Base-by-base conservation (phyloP, 2,797 vertebrate genomes). In the Molossus molossus region DNA sequence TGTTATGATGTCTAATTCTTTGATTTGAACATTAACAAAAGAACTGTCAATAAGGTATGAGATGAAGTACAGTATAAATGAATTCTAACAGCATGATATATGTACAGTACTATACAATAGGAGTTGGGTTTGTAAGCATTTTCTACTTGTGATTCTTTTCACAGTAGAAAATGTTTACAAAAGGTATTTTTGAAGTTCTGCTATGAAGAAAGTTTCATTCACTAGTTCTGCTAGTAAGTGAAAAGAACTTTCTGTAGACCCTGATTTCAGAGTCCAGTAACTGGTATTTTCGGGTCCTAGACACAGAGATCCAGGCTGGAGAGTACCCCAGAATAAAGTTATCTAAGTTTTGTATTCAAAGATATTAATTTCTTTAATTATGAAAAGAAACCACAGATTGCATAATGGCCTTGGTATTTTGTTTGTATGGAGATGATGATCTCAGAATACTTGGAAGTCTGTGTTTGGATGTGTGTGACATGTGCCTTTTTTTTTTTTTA, bases 381-480 rank as follows among this genome's bases (percentile, higher is more conserved):
- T 83, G 73, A 96, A 67, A 93, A 85, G 87, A 94, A 96, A 85
- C 80, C 77, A 67, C 91, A 94, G 57, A 94, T 95, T 97, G 27
- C 69, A 37, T 96, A 91, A 94, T 70, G 62, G 20, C 62, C 8
- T 89, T 95, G 95, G 92, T 87, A 96, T 95, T 95, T 84, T 87
- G 77, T 94, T 94, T 84, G 94, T 82, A 29, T 70, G 87, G 83
- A 94, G 70, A 60, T n/a, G 67, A 87, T 94, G 97, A 91, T 79
- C 86, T 96, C 92, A 97, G 88, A 95, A 82, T 73, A 88, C 62
- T 94, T 73, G 10, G 25, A 48, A 92, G 83, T 55, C 81, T 94
- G 64, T 82, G 21, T 67, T 96, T 75, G 70, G 75, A 87, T 95
- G 60, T 90, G 87, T 86, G 33, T 95, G 90, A 95, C 80, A 75